Evolutionary conservation across 2,888 invertebrate genomes (phyloP), one percentile per base, ranked within the genome.

Genomic region (Diabrotica balteata): DNA sequence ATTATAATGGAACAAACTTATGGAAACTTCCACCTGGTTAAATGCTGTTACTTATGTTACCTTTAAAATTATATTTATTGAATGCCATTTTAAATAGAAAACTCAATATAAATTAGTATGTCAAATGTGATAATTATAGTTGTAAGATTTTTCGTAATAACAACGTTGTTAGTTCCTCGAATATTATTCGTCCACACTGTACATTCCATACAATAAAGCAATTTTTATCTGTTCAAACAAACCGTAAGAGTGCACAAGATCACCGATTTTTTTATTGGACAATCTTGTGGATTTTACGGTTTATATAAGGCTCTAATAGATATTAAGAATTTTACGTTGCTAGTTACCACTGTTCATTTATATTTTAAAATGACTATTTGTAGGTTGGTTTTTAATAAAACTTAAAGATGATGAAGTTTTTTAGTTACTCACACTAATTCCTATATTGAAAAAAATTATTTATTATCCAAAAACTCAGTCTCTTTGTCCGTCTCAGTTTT

Each of bases 41-140:
- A 32, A 32, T 32, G 32, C 1, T 32, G 32, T 5, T 32, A 32
- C 2, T 32, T 32, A 32, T 32, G 32, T 32, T 32, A 32, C 5
- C 5, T 4, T 32, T 4, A 32, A 32, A 32, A 32, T 32, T 5
- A 32, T 32, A 5, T 32, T 32, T 32, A 5, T 2, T 32, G 32
- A 32, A 32, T 0, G 32, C 0, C 1, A 32, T 32, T 32, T 32
- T 32, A 32, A 32, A 32, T 32, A 32, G 32, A 32, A 4, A 32
- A 32, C 32, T 32, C 32, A 32, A 32, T 32, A 32, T 32, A 32
- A 46, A 8, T 59, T 59, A 59, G 59, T 63, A 63, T 59, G 59
- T 64, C 45, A 65, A 65, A 59, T 65, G 65, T 65, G 65, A 65
- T 65, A 65, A 46, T 47, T 44, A 53, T 59, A 65, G 49, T 49